A percentile compares a stretch with the other conserved stretches of the same genome.
These are phyloP conservation scores for Oopsacas minuta DNA, from an alignment of 37 sponge, comb jelly and placozoan species.

Conservation along the genomic window DNA sequence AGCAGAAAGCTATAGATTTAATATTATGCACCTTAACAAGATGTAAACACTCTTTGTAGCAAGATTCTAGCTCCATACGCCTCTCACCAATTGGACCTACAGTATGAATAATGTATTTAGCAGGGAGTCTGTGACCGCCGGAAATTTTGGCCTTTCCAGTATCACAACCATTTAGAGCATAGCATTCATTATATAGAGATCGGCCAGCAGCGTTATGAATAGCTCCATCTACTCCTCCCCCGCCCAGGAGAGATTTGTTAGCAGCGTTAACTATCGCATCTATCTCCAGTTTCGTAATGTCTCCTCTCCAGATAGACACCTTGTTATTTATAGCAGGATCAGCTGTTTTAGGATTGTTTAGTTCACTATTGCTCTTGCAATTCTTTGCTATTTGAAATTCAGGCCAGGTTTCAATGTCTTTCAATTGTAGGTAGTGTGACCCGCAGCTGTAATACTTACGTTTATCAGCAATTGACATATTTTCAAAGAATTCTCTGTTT, in stretches of 20 bases:
- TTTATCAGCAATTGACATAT: constrained; percentile 44
- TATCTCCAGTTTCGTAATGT: constrained; percentile 76
- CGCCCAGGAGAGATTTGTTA: constrained; percentile 70
- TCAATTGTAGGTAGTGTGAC: constrained; percentile 33
- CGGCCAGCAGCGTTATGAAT: constrained; percentile 70
- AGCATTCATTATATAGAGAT: constrained; percentile 50
- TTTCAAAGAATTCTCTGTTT: constrained; percentile 28
- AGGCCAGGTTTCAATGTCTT: constrained; percentile 43
- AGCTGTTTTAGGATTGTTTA: neutral
- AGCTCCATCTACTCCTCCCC: constrained; percentile 92
- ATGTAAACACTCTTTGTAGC: constrained; percentile 49
- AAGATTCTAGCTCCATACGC: constrained; percentile 28
- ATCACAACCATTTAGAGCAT: constrained; percentile 39
- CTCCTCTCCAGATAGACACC: constrained; percentile 75
- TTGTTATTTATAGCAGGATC: constrained; percentile 39
- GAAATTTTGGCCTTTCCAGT: constrained; percentile 61
- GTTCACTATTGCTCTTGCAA: neutral
- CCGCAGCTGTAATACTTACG: constrained; percentile 54
- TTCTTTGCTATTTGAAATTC: neutral
- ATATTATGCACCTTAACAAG: constrained; percentile 46
- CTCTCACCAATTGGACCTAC: constrained; percentile 57
- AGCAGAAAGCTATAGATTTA: constrained; percentile 69
- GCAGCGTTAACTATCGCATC: constrained; percentile 98
- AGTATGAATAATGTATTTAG: constrained; percentile 77
- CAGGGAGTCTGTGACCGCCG: constrained; percentile 60